Base-by-base conservation (phyloP, 2,888 invertebrate species). In the Luperina nickerlii region DNA sequence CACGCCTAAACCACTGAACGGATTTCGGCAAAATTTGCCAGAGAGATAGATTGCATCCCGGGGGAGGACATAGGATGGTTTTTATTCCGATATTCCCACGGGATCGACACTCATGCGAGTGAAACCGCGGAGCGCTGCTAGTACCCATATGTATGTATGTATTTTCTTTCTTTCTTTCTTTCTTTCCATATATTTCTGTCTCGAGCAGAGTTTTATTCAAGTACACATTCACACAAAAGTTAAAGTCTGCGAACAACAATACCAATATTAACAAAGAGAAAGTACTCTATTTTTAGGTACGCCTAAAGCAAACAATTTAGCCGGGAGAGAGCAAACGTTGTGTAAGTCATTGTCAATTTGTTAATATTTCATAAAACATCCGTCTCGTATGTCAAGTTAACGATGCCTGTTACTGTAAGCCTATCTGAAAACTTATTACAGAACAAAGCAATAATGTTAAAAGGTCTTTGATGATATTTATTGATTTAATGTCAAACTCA, bases 401-500 rank as follows among this genome's bases (percentile, higher is more conserved):
- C 72, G 65, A 45, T n/a, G n/a, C 32, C n/a, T 65, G 45, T 45
- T 45, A 45, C 45, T 45, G 13, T 78, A 76, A 84, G 71, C 74
- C 48, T 83, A 78, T 83, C 76, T 57, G 42, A 70, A 81, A 78
- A 77, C 60, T 77, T 85, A 75, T 79, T 73, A 85, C 42, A n/a
- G n/a, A 76, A 83, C 84, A 80, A 82, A 79, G 78, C 74, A 87
- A 78, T 86, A 72, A 32, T 63, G 54, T 62, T 82, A 78, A 76
- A 83, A 81, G 73, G 60, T 45, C 66, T 74, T 87, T 81, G 62
- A 60, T 32, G 74, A 66, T 76, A 74, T 78, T 81, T 66, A 87
- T 78, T 68, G 87, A 84, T 87, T 80, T 69, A 68, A 81, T 38
- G 81, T 81, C 81, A 80, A 81, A 74, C 57, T 74, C 38, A 75